Conservation (phyloP, 2,888 invertebrate genomes). For the Dryadula phaetusa region DNA sequence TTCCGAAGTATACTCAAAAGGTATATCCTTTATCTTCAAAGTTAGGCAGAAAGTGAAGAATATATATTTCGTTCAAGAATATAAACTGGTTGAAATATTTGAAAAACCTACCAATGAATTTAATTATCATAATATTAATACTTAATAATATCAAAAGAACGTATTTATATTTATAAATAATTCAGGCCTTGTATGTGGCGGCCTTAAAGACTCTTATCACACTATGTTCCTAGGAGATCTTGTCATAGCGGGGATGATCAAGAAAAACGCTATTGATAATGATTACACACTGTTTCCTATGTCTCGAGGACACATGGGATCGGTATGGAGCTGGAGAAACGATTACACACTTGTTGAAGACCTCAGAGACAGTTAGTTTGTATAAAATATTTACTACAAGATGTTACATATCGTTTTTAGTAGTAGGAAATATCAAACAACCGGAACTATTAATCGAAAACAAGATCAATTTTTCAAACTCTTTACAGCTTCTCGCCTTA, state of each 20-base stretch:
- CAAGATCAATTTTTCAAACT: too few species aligned
- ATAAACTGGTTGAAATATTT: too few species aligned
- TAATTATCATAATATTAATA: background rate
- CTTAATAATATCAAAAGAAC: background rate
- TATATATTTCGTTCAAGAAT: background rate
- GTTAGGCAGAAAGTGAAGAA: too few species aligned
- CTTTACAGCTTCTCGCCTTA: too few species aligned
- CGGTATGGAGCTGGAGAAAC: constrained; percentile 54
- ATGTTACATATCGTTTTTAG: too few species aligned
- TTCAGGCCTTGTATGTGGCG: constrained; percentile 69
- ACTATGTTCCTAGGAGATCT: constrained; percentile 64
- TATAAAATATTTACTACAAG: too few species aligned
- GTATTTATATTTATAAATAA: too few species aligned
- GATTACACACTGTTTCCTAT: constrained; percentile 52
- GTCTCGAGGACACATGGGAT: constrained; percentile 52
- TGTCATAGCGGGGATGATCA: constrained; percentile 59
- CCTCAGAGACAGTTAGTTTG: constrained; percentile 60
- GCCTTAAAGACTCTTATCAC: constrained; percentile 63
- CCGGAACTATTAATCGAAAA: too few species aligned
- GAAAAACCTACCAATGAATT: too few species aligned
- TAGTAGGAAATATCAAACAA: too few species aligned
- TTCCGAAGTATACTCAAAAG: too few species aligned
- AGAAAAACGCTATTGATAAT: constrained; percentile 62
- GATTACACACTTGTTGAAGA: constrained; percentile 59
- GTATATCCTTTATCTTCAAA: too few species aligned